These are phyloP conservation scores for Lithophane socia DNA, from an alignment of 2,888 invertebrate species.

Conservation along the genomic window DNA sequence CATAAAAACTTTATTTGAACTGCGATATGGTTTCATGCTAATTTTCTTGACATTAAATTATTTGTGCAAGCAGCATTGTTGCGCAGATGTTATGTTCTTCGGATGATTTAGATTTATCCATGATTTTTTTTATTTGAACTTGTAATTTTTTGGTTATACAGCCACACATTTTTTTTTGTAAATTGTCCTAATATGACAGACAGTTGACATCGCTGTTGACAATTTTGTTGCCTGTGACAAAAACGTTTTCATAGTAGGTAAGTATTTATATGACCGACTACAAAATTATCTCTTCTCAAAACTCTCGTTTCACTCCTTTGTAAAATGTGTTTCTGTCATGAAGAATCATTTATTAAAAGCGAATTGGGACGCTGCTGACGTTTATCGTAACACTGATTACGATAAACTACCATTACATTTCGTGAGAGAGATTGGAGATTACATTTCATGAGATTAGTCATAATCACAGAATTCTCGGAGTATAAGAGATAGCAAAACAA, in stretches of 20 bases:
- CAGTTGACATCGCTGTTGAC: neutral
- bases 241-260: neutral
- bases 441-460: neutral
- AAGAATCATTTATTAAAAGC: neutral
- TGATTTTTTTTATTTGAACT: conserved; percentile 11
- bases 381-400: neutral
- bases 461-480: conserved; percentile 7
- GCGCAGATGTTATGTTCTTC: conserved; percentile 25
- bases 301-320: neutral
- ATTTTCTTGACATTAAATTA: conserved; percentile 29
- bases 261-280: neutral
- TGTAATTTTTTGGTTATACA: conserved; percentile 9
- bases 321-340: neutral
- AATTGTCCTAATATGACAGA: conserved; percentile 5
- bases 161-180: neutral
- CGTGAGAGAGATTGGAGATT: neutral
- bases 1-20: conserved; percentile 84
- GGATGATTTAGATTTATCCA: conserved; percentile 35
- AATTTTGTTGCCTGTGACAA: neutral
- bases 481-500: conserved; percentile 4
- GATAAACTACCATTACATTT: neutral
- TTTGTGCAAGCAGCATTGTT: conserved; percentile 46
- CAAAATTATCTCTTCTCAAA: neutral
- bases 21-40: conserved; percentile 86
- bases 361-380: neutral